phyloP scores from a whole-genome alignment of 2,797 vertebrate genomes.

The Austrolebias charrua region DNA sequence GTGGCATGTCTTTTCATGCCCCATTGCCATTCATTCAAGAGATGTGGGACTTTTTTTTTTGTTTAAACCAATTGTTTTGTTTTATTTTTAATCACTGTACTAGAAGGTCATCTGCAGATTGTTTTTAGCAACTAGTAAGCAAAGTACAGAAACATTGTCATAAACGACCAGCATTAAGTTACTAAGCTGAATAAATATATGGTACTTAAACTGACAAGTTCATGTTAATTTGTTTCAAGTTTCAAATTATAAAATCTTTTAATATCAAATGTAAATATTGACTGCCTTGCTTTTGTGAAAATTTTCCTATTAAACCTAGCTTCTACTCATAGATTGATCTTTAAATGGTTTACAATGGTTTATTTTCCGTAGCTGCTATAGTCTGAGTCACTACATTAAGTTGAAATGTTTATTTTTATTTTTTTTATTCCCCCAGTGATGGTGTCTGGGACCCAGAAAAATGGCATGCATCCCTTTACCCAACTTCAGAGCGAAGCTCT shows the following conservation, averaged over 20 bases:
- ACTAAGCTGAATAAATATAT: neutral
- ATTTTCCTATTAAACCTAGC: too few species aligned
- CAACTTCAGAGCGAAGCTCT: conserved; percentile 88
- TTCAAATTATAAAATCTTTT: neutral
- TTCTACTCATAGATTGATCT: too few species aligned
- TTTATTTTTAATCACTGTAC: too few species aligned
- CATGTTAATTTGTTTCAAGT: neutral
- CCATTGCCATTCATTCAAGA: too few species aligned
- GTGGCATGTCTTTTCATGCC: too few species aligned
- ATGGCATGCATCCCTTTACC: conserved; percentile 97
- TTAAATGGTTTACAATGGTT: too few species aligned
- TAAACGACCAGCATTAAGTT: neutral
- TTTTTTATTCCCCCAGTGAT: conserved; percentile 82
- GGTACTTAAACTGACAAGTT: neutral
- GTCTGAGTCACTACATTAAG: neutral
- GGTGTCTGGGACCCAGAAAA: conserved; percentile 99
- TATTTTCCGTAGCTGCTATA: neutral
- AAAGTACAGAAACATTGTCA: neutral
- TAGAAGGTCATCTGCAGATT: neutral
- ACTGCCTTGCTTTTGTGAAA: too few species aligned
- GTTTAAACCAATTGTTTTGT: too few species aligned
- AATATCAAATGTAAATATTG: too few species aligned
- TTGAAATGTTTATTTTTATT: neutral
- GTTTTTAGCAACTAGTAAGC: neutral
- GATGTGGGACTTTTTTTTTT: too few species aligned